Percentiles rank a stretch among this genome's conserved stretches.
These are phyloP conservation scores for Podocnemis expansa DNA, from an alignment of 2,113 vertebrate genomes.

Conservation along the genomic window DNA sequence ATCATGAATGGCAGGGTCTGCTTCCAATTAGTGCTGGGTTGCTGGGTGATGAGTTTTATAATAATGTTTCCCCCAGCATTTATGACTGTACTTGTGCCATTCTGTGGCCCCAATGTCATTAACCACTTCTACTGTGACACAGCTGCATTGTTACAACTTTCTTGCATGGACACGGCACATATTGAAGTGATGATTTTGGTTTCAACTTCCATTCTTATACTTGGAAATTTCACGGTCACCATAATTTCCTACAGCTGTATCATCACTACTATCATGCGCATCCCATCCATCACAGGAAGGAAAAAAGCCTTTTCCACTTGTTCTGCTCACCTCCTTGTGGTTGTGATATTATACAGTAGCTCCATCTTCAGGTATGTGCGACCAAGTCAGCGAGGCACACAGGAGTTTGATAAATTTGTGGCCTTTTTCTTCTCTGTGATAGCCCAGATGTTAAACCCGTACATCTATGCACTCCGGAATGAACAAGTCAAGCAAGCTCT, in stretches of 20 bases:
- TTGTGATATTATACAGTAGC: background rate
- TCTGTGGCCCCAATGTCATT: background rate
- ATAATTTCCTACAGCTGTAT: background rate
- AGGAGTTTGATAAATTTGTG: conserved; percentile 42
- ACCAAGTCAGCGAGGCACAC: background rate
- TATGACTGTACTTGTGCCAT: background rate
- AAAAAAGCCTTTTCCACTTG: conserved; percentile 17
- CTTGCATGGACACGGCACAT: background rate
- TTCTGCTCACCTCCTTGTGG: background rate
- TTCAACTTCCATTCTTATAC: background rate
- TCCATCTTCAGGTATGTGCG: background rate
- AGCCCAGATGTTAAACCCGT: background rate
- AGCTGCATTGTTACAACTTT: background rate
- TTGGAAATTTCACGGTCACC: background rate
- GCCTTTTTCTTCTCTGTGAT: background rate
- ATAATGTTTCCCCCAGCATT: conserved; percentile 23
- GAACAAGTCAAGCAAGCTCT: background rate
- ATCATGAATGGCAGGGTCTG: conserved; percentile 49
- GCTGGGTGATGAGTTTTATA: conserved; percentile 41
- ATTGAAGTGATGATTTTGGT: background rate
- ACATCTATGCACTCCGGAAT: background rate
- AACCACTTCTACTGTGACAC: background rate
- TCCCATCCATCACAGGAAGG: background rate
- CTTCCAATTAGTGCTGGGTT: conserved; percentile 31
- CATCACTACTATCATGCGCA: background rate